These are phyloP conservation scores for Cactoblastis cactorum DNA, from an alignment of 2,888 invertebrate genomes.

Conservation along the genomic window DNA sequence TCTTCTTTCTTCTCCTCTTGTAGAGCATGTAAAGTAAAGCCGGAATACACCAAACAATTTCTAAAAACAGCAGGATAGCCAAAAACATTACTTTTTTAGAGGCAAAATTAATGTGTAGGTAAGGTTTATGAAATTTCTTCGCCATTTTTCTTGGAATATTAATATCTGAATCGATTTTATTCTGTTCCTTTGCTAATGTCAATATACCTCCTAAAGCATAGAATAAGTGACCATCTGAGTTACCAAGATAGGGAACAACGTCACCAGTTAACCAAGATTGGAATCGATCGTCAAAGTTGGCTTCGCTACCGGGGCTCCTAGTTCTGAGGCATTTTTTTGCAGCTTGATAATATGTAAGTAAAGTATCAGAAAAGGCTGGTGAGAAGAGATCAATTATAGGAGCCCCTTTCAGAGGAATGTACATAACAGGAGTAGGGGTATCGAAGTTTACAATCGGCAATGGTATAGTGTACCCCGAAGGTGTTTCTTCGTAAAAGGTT, in stretches of 20 bases:
- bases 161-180: neutral
- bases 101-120: slow-evolving; percentile 29
- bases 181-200: slow-evolving; percentile 39
- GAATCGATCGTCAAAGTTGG: slow-evolving; percentile 72
- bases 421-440: slow-evolving; percentile 73
- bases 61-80: slow-evolving; percentile 44
- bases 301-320: slow-evolving; percentile 45
- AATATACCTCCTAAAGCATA: slow-evolving; percentile 75
- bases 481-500: slow-evolving; percentile 48
- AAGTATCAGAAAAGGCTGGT: slow-evolving; percentile 45
- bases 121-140: slow-evolving; percentile 7
- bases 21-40: slow-evolving; percentile 35
- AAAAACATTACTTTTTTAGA: slow-evolving; percentile 49
- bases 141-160: neutral
- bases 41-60: slow-evolving; percentile 57
- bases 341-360: slow-evolving; percentile 79
- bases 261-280: slow-evolving; percentile 75
- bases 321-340: slow-evolving; percentile 72
- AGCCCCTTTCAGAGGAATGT: slow-evolving; percentile 77
- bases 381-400: slow-evolving; percentile 42
- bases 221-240: slow-evolving; percentile 79
- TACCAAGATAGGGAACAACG: slow-evolving; percentile 73
- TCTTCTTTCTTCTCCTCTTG: slow-evolving; percentile 22
- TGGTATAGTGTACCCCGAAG: slow-evolving; percentile 56
- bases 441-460: slow-evolving; percentile 81